Evolutionary conservation across 64 coral and sea anemone genomes (phyloP).

Genomic region (Hydrozoanthus tunicans): DNA sequence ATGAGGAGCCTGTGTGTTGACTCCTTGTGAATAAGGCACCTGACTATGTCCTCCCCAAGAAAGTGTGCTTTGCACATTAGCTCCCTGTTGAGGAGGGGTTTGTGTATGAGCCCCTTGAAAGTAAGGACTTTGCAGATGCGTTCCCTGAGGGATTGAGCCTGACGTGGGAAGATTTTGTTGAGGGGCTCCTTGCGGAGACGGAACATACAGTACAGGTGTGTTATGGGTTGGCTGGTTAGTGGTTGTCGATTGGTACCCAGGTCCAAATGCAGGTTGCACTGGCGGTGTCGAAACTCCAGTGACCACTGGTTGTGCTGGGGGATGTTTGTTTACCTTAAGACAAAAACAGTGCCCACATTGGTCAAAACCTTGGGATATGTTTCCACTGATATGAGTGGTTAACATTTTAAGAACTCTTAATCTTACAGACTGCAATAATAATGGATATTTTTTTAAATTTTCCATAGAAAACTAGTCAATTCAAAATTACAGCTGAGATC

Average conservation of each 20-base stretch:
- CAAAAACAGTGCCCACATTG: no score
- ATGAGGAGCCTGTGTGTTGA: not conserved
- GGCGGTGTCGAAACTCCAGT: constrained; percentile 27
- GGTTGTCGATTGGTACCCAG: not conserved
- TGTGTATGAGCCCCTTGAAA: not conserved
- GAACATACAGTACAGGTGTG: not conserved
- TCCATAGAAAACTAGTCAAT: no score
- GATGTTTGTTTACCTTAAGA: no score
- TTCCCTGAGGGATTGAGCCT: not conserved
- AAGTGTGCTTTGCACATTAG: not conserved
- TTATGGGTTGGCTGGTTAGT: not conserved
- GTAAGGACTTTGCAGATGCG: not conserved
- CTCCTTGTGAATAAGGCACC: not conserved
- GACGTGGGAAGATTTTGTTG: not conserved
- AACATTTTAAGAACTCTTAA: no score
- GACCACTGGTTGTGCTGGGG: constrained; percentile 4
- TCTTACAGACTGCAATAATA: no score
- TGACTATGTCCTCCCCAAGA: not conserved
- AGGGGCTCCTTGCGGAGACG: constrained; percentile 11
- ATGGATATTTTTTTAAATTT: no score
- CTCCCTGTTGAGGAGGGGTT: not conserved
- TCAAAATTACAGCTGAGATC: no score
- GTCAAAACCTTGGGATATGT: no score
- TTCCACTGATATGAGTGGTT: no score
- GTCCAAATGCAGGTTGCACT: constrained; percentile 1